Conservation (phyloP, 2,888 invertebrate genomes). For the Choreutis nemorana region DNA sequence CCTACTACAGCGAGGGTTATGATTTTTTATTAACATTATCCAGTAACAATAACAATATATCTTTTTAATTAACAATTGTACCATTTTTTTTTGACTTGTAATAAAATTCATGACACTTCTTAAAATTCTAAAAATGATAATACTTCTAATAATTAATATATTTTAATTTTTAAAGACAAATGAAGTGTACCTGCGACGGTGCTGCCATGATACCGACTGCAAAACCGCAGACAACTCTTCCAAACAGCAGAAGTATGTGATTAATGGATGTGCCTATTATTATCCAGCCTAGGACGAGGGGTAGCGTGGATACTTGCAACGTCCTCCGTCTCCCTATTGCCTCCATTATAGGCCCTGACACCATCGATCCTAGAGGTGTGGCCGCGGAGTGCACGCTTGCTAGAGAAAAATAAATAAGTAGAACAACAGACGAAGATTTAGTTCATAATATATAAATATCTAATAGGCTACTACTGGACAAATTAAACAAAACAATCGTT, state of each 20-base stretch:
- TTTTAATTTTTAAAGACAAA: slow-evolving; percentile 2
- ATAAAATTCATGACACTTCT: too few species aligned
- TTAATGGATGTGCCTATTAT: slow-evolving; percentile 66
- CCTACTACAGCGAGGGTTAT: too few species aligned
- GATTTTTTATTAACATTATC: too few species aligned
- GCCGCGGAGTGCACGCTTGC: slow-evolving; percentile 82
- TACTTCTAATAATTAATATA: slow-evolving; percentile 4
- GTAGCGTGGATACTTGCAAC: slow-evolving; percentile 70
- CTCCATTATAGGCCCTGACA: slow-evolving; percentile 77
- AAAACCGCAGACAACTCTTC: slow-evolving; percentile 74
- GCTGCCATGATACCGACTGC: slow-evolving; percentile 78
- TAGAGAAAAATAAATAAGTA: slow-evolving; percentile 29
- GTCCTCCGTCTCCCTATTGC: slow-evolving; percentile 72
- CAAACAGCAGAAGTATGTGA: slow-evolving; percentile 68
- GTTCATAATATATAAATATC: too few species aligned
- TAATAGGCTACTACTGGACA: too few species aligned
- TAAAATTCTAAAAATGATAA: slow-evolving; percentile 4
- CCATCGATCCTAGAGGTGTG: slow-evolving; percentile 75
- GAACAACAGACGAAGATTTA: too few species aligned
- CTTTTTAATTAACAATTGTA: too few species aligned
- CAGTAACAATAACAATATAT: too few species aligned
- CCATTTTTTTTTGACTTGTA: too few species aligned
- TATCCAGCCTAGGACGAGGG: slow-evolving; percentile 74
- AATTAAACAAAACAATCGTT: too few species aligned
- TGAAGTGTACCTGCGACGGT: slow-evolving; percentile 73